phyloP scores from a whole-genome alignment of 2,888 invertebrate species.

The Cheiracanthium punctorium region DNA sequence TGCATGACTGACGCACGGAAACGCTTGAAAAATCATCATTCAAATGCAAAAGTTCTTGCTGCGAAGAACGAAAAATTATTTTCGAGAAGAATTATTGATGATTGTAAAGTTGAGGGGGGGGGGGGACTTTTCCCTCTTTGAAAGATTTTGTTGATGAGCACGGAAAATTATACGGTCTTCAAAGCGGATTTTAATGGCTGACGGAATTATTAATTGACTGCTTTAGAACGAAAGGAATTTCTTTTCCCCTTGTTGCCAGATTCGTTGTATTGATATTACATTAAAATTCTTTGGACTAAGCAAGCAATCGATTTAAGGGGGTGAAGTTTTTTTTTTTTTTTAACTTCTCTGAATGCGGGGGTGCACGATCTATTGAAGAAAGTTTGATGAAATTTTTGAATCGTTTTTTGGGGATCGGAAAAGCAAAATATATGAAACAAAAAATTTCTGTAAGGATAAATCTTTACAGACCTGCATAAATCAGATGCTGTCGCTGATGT shows the following conservation, averaged over 20 bases:
- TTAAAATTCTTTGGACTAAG: not conserved
- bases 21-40: not conserved
- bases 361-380: not conserved
- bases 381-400: not conserved
- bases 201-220: constrained; percentile 8
- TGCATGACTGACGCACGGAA: not conserved
- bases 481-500: not conserved
- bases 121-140: not conserved
- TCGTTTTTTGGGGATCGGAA: not conserved
- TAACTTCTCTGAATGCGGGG: not conserved
- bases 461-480: not conserved
- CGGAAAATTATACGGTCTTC: not conserved
- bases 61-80: not conserved
- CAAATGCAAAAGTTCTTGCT: not conserved
- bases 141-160: not conserved
- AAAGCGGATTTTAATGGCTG: not conserved
- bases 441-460: not conserved
- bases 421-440: not conserved
- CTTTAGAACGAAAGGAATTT: not conserved
- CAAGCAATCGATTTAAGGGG: not conserved
- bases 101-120: not conserved
- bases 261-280: not conserved
- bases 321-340: not conserved
- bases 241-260: constrained; percentile 12
- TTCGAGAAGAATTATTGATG: not conserved